These are phyloP conservation scores for Myiotriccus ornatus DNA, from an alignment of 2,797 vertebrate species.

Conservation along the genomic window DNA sequence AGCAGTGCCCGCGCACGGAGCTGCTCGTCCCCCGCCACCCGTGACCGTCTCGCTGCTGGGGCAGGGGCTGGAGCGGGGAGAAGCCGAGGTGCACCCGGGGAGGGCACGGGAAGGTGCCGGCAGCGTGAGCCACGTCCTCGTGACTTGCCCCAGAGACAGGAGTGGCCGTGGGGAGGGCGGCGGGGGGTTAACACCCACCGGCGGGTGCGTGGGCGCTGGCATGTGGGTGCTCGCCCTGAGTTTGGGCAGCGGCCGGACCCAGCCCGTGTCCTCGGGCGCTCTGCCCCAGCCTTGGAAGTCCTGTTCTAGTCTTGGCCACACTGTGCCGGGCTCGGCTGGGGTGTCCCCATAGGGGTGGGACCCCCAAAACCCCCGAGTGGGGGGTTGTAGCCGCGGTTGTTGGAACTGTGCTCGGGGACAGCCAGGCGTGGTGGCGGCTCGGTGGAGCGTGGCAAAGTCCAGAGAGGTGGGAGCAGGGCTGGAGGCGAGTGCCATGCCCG, in stretches of 20 bases:
- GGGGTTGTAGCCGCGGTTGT: rapidly evolving
- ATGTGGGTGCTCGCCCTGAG: neutral
- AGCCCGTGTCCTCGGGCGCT: neutral
- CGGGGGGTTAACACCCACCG: neutral
- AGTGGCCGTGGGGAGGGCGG: neutral
- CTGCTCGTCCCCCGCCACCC: neutral
- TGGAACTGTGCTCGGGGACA: rapidly evolving
- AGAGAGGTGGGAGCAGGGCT: rapidly evolving
- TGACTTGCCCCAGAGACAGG: neutral
- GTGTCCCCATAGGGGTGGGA: neutral
- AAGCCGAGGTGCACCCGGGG: neutral
- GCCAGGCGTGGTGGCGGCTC: neutral
- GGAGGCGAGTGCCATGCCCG: rapidly evolving
- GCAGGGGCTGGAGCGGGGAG: neutral
- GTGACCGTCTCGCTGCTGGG: neutral
- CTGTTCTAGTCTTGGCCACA: neutral
- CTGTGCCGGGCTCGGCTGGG: neutral
- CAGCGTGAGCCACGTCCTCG: rapidly evolving
- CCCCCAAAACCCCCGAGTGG: rapidly evolving
- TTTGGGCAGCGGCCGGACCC: neutral
- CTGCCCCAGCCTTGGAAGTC: neutral
- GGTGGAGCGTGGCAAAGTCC: neutral
- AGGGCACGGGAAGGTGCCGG: neutral
- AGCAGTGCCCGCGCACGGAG: neutral
- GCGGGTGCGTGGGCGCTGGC: neutral